These are phyloP conservation scores for Chaetura pelagica DNA, from an alignment of 2,113 vertebrate species.

Conservation along the genomic window DNA sequence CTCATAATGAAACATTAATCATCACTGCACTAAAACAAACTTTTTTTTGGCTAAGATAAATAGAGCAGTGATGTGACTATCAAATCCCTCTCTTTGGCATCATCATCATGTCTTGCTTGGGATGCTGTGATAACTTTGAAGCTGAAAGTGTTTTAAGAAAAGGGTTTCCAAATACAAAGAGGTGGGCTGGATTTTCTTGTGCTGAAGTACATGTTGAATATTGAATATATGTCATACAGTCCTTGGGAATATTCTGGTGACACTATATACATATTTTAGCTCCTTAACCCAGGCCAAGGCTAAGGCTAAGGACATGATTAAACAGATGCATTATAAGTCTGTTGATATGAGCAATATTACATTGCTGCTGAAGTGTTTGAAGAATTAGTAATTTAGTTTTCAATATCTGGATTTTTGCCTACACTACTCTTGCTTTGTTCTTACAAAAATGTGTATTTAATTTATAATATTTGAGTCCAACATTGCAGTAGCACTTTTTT, in stretches of 20 bases:
- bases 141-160: neutral
- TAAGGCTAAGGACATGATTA: neutral
- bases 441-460: neutral
- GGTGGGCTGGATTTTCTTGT: neutral
- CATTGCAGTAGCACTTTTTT: neutral
- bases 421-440: neutral
- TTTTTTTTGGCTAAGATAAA: neutral
- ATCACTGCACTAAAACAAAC: neutral
- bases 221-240: neutral
- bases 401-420: neutral
- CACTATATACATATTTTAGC: neutral
- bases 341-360: neutral
- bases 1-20: neutral
- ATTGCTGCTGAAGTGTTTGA: neutral
- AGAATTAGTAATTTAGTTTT: neutral
- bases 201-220: neutral
- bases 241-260: neutral
- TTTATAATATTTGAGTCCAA: neutral
- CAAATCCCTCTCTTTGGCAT: neutral
- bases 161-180: neutral
- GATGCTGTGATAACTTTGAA: neutral
- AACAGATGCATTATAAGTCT: neutral
- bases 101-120: neutral
- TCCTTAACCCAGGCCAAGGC: neutral
- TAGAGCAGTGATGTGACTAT: neutral